Evolutionary conservation across 2,888 invertebrate genomes (phyloP), one percentile per base, ranked within the genome.

Genomic region (Piscicola geometra): DNA sequence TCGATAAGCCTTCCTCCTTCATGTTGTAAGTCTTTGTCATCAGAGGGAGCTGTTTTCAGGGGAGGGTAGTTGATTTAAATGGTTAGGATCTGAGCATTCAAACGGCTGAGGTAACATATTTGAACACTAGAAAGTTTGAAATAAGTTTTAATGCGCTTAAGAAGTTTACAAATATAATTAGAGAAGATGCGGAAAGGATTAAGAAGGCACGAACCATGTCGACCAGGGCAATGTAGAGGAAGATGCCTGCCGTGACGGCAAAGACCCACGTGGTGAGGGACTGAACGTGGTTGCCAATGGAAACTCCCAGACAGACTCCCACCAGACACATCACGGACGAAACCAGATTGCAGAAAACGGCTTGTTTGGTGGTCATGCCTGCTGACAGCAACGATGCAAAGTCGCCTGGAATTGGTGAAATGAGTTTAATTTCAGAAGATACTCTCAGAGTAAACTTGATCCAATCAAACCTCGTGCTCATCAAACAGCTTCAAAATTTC

Each of bases 331-430:
- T 89, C 32, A 92, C 88, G 0, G 94, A 94, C 0, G 94, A 94
- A 76, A 96, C 87, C 78, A 92, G 86, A 88, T 96, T 95, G 87
- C 94, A 95, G 85, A 92, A 91, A 25, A 96, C 89, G 0, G 95
- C 96, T 79, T 94, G 92, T 82, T 90, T 90, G 28, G 92, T 91
- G 0, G 91, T 91, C 94, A 96, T 95, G 71, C 95, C 95, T 5
- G 94, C 93, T 84, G 93, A 92, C 30, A 96, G 88, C 28, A 96
- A 87, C 80, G 96, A 93, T 0, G 96, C 95, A 88, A 96, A 96
- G 86, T 96, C 95, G 1, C 92, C 93, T 89, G 87, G 25, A 83
- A 70, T 0, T 50, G 25, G 15, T 52, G 30, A 52, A 35, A n/a
- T n/a, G n/a, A n/a, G n/a, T n/a, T n/a, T n/a, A n/a, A 73, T 66